Evolutionary conservation across 2,797 vertebrate species (phyloP).

Genomic region (Neoniphon sammara): DNA sequence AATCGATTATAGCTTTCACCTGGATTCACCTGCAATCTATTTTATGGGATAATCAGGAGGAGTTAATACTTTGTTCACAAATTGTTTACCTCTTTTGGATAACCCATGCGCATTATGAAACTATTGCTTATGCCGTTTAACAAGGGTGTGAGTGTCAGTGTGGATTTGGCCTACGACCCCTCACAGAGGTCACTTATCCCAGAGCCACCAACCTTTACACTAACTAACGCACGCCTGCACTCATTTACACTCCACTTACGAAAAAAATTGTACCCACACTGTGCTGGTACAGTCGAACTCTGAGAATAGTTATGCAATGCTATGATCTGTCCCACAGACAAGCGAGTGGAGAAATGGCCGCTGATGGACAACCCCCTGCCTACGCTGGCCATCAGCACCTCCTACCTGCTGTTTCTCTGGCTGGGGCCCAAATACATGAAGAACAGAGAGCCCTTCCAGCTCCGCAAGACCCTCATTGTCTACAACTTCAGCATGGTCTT

Average conservation of each 20-base stretch:
- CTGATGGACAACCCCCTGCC: conserved; percentile 96
- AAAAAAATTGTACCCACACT: conserved; percentile 12
- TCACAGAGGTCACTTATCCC: conserved; percentile 24
- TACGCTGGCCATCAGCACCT: conserved; percentile 93
- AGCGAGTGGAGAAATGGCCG: conserved; percentile 96
- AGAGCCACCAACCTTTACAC: background rate
- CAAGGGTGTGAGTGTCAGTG: background rate
- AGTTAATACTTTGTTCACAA: background rate
- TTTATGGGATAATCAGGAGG: background rate
- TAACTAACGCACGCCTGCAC: background rate
- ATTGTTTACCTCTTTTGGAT: background rate
- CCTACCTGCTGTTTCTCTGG: conserved; percentile 97
- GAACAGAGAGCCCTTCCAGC: conserved; percentile 94
- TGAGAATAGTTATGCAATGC: conserved; percentile 36
- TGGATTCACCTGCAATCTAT: background rate
- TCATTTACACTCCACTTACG: background rate
- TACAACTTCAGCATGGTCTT: conserved; percentile 99
- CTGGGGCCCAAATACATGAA: conserved; percentile 98
- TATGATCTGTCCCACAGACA: conserved; percentile 84
- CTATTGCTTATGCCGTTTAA: background rate
- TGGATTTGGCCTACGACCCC: background rate
- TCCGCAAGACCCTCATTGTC: conserved; percentile 91
- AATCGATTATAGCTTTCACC: background rate
- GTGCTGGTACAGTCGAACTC: background rate
- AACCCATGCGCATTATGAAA: background rate